Evolutionary conservation across 2,797 vertebrate species (phyloP), one percentile per base, ranked within the genome.

Genomic region (Thripadectes ignobilis): DNA sequence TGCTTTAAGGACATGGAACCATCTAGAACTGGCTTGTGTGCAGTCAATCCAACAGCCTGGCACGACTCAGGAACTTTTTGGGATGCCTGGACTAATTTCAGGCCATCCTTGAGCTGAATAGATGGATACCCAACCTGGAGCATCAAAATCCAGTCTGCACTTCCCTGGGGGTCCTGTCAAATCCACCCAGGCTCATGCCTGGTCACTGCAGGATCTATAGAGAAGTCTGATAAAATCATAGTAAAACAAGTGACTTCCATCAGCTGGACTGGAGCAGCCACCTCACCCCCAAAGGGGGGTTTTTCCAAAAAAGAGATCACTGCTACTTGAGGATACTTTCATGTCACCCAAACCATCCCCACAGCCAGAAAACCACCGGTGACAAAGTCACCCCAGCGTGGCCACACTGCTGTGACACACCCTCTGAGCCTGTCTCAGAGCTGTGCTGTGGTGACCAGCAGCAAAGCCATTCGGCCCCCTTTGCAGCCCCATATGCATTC

Each of bases 401-500:
- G 55, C 78, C 72, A 52, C 2, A 0, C 12, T 49, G 15, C 75
- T 29, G 3, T 39, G 80, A 38, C 43, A 23, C 30, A 36, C 20
- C 57, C 62, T 72, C 38, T 62, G 45, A 72, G 29, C 24, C 49
- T 10, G 8, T 20, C 36, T 59, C 75, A 27, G 62, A 36, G 66
- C 59, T 45, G 13, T 46, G 54, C 67, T 26, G 63, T 41, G 54
- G 34, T 89, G 48, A 55, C 39, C n/a, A 30, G 79, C 79, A 69
- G 82, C 26, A 77, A 78, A 91, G 38, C 63, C 69, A 21, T 20
- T 29, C 21, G 27, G 17, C 7, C 58, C 24, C 58, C 17, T 59
- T 59, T 38, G 36, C 24, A 38, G 58, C 34, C 57, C 92, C 80
- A 59, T 52, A 67, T 29, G 73, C 45, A 63, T 95, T 94, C 71